Base-by-base conservation (phyloP, 2,888 invertebrate species). In the Ariolimax columbianus region DNA sequence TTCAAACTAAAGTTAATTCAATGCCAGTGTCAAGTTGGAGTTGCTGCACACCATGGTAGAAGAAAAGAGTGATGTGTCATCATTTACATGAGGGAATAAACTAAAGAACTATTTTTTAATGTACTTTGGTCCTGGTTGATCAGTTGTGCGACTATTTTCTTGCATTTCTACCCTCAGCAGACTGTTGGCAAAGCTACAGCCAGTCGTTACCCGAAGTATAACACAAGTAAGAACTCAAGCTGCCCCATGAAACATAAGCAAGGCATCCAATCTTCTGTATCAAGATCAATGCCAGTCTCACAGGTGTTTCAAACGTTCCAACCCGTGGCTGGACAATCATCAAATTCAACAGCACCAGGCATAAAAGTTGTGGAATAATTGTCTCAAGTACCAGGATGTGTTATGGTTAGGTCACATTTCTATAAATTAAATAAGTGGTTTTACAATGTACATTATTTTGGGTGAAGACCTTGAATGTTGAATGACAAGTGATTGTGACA, bases 141-240 rank as follows among this genome's bases (percentile, higher is more conserved):
- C n/a, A n/a, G n/a, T 47, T 6, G 23, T 55, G 55, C 3, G 55
- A 14, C 55, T 55, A 55, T 55, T 55, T 23, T 7, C 4, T 23
- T 23, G 19, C 14, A 14, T 55, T 66, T 9, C 6, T 1, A 33
- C 33, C 85, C 51, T 47, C 89, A 89, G 63, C 91, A 93, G 89
- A 93, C 93, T 2, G 90, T 93, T 77, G 92, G 93, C 14, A 91
- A 92, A 77, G 93, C 93, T 9, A 90, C 91, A 38, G 93, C 93
- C 19, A 90, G 87, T 73, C 90, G 90, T 78, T 92, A 90, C 82
- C 90, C 90, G 0, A 87, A 87, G 55, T 63, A 80, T 36, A 51
- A 26, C 43, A 66, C 47, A 30, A 66, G 51, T 26, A 33, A 73
- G 36, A 40, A 38, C 26, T 47, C 23, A 19, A 23, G 70, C 36